Percentiles rank a stretch among this genome's conserved stretches.
phyloP scores from a whole-genome alignment of 2,888 invertebrate species.

The Saturnia pavonia region DNA sequence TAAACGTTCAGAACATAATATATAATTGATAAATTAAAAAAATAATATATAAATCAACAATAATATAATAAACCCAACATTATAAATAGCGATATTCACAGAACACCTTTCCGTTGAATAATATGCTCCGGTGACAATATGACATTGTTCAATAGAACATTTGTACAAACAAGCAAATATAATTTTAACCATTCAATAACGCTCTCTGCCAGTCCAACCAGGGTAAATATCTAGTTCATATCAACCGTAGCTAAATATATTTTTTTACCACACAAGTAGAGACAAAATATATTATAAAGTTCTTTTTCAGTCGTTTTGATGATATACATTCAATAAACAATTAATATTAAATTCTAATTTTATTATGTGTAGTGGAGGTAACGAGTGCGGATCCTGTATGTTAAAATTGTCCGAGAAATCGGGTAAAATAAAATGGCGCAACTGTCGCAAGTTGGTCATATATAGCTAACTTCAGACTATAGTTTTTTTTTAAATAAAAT shows the following conservation, averaged over 20 bases:
- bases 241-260: too few species aligned
- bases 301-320: neutral
- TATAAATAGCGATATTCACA: neutral
- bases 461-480: too few species aligned
- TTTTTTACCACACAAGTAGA: neutral
- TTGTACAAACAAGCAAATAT: constrained; percentile 6
- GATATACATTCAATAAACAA: neutral
- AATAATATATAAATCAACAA: constrained; percentile 28
- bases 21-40: neutral
- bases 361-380: too few species aligned
- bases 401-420: too few species aligned
- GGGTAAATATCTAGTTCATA: neutral
- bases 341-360: neutral
- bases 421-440: too few species aligned
- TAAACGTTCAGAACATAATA: neutral
- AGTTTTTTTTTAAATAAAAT: too few species aligned
- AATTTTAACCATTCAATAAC: neutral
- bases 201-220: neutral
- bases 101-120: constrained; percentile 2
- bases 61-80: constrained; percentile 23
- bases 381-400: too few species aligned
- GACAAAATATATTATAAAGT: neutral
- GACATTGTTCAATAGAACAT: constrained; percentile 20
- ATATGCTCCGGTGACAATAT: constrained; percentile 20
- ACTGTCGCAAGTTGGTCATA: too few species aligned